phyloP scores from a whole-genome alignment of 2,113 vertebrate genomes.

The Otis tarda region DNA sequence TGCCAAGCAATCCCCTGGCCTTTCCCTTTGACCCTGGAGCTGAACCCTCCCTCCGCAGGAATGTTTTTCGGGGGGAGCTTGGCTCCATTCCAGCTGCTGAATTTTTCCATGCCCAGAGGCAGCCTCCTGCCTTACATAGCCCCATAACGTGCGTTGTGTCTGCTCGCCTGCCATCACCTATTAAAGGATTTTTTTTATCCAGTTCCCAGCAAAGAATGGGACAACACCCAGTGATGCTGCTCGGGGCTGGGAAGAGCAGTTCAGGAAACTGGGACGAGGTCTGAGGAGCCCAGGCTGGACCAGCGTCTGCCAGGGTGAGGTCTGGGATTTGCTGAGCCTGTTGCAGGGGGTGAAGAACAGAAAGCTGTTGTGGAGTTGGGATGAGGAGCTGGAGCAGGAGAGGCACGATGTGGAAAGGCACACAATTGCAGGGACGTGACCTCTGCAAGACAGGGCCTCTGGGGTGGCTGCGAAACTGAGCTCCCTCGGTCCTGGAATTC shows the following conservation, averaged over 20 bases:
- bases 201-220: background rate
- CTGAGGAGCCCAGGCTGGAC: background rate
- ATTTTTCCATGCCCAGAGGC: background rate
- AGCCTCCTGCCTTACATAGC: background rate
- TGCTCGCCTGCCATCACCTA: background rate
- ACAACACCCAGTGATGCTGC: rapidly evolving
- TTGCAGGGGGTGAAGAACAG: background rate
- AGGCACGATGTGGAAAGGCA: background rate
- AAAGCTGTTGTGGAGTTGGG: background rate
- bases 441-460: background rate
- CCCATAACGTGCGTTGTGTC: background rate
- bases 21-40: background rate
- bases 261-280: rapidly evolving
- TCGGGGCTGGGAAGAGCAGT: background rate
- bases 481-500: background rate
- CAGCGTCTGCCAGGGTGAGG: background rate
- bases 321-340: background rate
- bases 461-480: background rate
- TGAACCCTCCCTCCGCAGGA: background rate
- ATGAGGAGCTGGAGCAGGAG: background rate
- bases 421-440: background rate
- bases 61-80: background rate
- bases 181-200: background rate
- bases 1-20: background rate
- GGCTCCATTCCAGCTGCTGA: background rate